Base-by-base conservation (phyloP, 2,888 invertebrate species). In the Craniophora ligustri region DNA sequence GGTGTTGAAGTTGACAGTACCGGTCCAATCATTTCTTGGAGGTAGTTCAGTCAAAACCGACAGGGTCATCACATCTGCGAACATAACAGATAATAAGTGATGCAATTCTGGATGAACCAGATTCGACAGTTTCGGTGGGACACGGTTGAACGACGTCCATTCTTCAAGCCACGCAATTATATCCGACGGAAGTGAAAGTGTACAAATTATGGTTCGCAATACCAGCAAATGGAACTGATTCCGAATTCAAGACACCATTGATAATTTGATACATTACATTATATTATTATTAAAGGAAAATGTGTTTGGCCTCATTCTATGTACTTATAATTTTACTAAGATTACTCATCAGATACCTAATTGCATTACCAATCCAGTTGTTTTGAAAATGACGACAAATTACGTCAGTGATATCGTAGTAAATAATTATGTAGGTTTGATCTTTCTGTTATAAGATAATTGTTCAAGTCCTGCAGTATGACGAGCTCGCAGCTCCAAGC, bases 1-100 rank as follows among this genome's bases (percentile, higher is more conserved):
- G 0, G 79, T 84, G 40, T 75, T 84, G 54, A 92, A 84, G 35
- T 65, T 79, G 0, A 92, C 88, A 0, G 72, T 67, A 1, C 60
- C 47, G 0, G 79, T 81, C 92, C 92, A 92, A 47, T 84, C 85
- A 0, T 51, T 31, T 10, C 79, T 72, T 0, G 66, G 65, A 0
- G 92, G 90, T 5, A 92, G 10, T 59, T 93, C 92, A 0, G 91
- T 87, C 3, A 77, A 23, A 0, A 93, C 90, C 0, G 91, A 78
- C 16, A 93, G 59, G 0, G 87, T 72, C 71, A 92, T 60, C 3
- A 93, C 60, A 72, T 64, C 63, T 64, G 55, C 8, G 11, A 35
- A 47, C n/a, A n/a, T 2, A 26, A n/a, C 1, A 26, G 3, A n/a
- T 8, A 11, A 26, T 30, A 10, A 30, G 5, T 55, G 41, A 35